Base-by-base conservation (phyloP, 2,888 invertebrate species). In the Formica aserva region DNA sequence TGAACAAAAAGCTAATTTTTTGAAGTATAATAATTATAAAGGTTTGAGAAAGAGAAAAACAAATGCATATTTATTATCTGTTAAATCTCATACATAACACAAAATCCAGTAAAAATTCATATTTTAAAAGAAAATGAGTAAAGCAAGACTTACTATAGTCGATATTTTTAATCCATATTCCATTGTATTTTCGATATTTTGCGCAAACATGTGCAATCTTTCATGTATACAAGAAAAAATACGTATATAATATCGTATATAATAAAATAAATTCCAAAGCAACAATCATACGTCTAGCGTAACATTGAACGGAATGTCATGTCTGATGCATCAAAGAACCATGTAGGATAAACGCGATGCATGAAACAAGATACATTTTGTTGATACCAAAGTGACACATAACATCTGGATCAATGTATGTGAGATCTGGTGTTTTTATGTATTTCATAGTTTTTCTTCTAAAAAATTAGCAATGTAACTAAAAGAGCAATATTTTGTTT, bases 271-370 rank as follows among this genome's bases (percentile, higher is more conserved):
- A 62, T 72, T 35, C 41, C 26, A n/a, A 62, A 78, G 45, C 60
- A 78, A 60, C 57, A 35, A 45, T 78, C 32, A 26, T 1, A 71
- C 29, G 13, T 78, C 18, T 57, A 26, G 29, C 57, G 60, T 45
- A 62, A 71, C 72, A 35, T 80, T 71, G 60, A 32, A 29, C 60
- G 60, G 18, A 32, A 71, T 78, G 72, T 80, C 78, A 78, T 71
- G 32, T 32, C 35, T 60, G 62, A 72, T 26, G 45, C 60, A 71
- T 35, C 78, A 18, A 35, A 80, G 71, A 60, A 62, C 26, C 71
- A 45, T 78, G 71, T 41, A 80, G 45, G 22, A 41, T 80, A 71
- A 32, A 60, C 71, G 60, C 72, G 72, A 80, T 72, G 60, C 72
- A 60, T 35, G 45, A 80, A 35, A 80, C 72, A 48, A 35, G 69